phyloP scores from a whole-genome alignment of 1,140 invertebrate genomes.

The Hyles euphorbiae region DNA sequence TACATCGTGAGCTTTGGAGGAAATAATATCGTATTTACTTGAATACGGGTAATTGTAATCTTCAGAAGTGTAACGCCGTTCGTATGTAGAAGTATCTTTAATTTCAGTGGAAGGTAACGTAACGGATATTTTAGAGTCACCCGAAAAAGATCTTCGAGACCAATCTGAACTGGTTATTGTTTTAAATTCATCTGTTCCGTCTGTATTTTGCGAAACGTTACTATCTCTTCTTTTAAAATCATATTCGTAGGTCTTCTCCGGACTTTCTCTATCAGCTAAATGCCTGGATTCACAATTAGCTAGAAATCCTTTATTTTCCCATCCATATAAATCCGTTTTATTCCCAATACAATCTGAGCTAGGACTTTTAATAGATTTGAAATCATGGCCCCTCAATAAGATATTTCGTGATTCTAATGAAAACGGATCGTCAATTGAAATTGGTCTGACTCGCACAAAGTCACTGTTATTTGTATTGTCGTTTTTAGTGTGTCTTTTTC shows the following conservation, averaged over 20 bases:
- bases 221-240: constrained; percentile 32
- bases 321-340: constrained; percentile 71
- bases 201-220: constrained; percentile 25
- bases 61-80: constrained; percentile 45
- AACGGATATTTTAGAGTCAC: constrained; percentile 55
- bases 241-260: constrained; percentile 32
- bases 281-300: constrained; percentile 52
- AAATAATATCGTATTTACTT: constrained; percentile 58
- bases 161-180: constrained; percentile 31
- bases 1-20: constrained; percentile 57
- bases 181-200: constrained; percentile 33
- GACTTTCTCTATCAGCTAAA: constrained; percentile 23
- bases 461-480: constrained; percentile 46
- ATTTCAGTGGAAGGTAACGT: constrained; percentile 49
- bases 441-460: constrained; percentile 55
- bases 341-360: constrained; percentile 64
- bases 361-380: constrained; percentile 54
- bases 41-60: constrained; percentile 58
- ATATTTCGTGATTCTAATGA: constrained; percentile 48
- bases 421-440: constrained; percentile 67
- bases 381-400: constrained; percentile 34
- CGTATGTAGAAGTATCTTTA: constrained; percentile 55
- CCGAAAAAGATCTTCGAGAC: constrained; percentile 51
- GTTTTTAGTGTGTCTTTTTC: constrained; percentile 41
- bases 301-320: constrained; percentile 72